Percentiles rank a stretch among this genome's conserved stretches.
phyloP scores from a whole-genome alignment of 2,113 vertebrate genomes.

The Labeo rohita region DNA sequence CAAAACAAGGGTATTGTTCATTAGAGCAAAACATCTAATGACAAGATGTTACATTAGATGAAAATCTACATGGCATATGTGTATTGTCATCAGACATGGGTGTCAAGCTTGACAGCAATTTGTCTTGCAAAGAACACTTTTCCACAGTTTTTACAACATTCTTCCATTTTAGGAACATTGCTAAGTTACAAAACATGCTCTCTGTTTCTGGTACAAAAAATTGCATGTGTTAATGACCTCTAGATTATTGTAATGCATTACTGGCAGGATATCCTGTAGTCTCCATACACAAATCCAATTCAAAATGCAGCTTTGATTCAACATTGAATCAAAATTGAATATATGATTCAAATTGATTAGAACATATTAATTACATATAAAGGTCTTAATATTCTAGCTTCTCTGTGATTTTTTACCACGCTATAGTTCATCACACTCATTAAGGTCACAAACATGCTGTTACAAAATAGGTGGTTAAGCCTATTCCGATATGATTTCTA shows the following conservation, averaged over 20 bases:
- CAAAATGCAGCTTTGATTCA: too few species aligned
- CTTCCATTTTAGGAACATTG: neutral
- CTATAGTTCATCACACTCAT: neutral
- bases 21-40: neutral
- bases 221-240: neutral
- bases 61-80: neutral
- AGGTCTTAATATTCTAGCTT: too few species aligned
- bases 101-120: neutral
- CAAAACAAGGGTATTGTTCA: neutral
- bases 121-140: neutral
- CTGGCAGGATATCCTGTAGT: neutral
- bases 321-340: too few species aligned
- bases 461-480: neutral
- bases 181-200: neutral
- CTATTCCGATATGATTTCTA: neutral
- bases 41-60: neutral
- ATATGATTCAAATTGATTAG: too few species aligned
- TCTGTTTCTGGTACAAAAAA: neutral
- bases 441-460: neutral
- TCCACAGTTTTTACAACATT: neutral
- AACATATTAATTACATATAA: too few species aligned
- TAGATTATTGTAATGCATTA: neutral
- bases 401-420: neutral
- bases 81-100: neutral
- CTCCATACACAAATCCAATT: neutral